phyloP scores from a whole-genome alignment of 2,797 vertebrate genomes.

The Alfaro cultratus region DNA sequence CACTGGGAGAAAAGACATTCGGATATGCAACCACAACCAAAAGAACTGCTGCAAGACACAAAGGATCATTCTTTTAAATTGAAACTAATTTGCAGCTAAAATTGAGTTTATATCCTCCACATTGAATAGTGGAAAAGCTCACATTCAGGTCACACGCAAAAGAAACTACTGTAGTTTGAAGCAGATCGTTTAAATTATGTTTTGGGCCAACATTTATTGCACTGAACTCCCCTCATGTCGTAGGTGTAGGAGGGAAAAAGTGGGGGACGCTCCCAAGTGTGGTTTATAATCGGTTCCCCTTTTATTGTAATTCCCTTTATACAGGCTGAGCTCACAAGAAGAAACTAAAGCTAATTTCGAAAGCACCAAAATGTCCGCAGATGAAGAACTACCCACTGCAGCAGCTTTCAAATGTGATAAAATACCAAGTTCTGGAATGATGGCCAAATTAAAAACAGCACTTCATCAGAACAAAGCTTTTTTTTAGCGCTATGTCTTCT shows the following conservation, averaged over 20 bases:
- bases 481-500: neutral
- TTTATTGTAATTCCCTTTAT: slow-evolving; percentile 63
- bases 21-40: slow-evolving; percentile 30
- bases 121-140: slow-evolving; percentile 31
- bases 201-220: slow-evolving; percentile 31
- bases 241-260: slow-evolving; percentile 55
- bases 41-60: slow-evolving; percentile 63
- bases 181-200: slow-evolving; percentile 40
- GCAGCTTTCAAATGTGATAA: neutral
- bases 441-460: neutral
- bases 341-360: slow-evolving; percentile 51
- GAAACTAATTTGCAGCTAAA: slow-evolving; percentile 64
- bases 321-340: slow-evolving; percentile 55
- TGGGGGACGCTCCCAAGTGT: neutral
- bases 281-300: slow-evolving; percentile 37
- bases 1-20: slow-evolving; percentile 55
- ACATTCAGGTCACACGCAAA: slow-evolving; percentile 41
- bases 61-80: slow-evolving; percentile 65
- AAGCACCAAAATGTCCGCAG: slow-evolving; percentile 37
- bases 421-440: neutral
- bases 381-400: slow-evolving; percentile 27
- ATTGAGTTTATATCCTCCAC: slow-evolving; percentile 32
- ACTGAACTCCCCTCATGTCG: slow-evolving; percentile 19
- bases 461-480: neutral
- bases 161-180: slow-evolving; percentile 22